Base-by-base conservation (phyloP, 1,140 invertebrate species). In the Drosophila kurseongensis region DNA sequence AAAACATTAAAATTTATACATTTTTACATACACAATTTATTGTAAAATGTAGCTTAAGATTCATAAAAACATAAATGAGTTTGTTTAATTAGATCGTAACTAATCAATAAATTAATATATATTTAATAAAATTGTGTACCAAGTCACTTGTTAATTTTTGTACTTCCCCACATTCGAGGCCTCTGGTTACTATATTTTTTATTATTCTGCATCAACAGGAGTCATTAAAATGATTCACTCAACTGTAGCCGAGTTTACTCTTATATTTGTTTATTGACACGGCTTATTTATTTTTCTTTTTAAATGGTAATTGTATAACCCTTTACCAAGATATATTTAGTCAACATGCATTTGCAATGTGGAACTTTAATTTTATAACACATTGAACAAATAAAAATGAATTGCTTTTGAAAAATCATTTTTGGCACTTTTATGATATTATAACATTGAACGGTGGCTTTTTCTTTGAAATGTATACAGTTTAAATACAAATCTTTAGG, bases 141-240 rank as follows among this genome's bases (percentile, higher is more conserved):
- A 23, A 23, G 23, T 23, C 2, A 23, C 3, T 23, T 23, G 23
- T 23, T 23, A 23, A 42, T 42, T 41, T 41, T 41, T 2, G 2
- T 16, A 10, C n/a, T 16, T 16, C 14, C 48, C 48, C 48, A 10
- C 6, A 10, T 50, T 50, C 4, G 1, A n/a, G 4, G 23, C 23
- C 38, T 4, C 23, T 56, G 54, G 6, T 10, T 9, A n/a, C 5
- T 23, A 23, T 56, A 27, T 32, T 44, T 65, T 35, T 51, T 59
- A 36, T 12, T 16, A 9, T 13, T 9, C 14, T 27, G 27, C 35
- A 80, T 60, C 41, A 80, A 76, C 61, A 77, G 58, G 63, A 77
- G 74, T 80, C 73, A 80, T 80, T 82, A 82, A 80, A 82, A 80
- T 80, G 74, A 82, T 80, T 78, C 74, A 82, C 68, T 78, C 78